Conservation (phyloP, 2,888 invertebrate species). For the Selenia dentaria region DNA sequence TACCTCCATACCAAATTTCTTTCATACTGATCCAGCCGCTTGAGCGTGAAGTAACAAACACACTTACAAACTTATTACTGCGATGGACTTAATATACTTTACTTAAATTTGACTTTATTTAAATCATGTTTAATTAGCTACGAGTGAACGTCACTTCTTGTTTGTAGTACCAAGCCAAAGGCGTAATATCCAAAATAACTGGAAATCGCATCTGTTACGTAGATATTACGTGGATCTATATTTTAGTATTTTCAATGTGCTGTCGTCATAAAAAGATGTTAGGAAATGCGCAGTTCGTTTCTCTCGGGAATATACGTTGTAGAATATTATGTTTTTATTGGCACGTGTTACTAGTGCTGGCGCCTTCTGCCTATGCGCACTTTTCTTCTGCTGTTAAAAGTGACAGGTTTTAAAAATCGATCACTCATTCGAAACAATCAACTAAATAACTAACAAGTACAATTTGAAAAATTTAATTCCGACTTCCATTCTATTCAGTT, state of each 20-base stretch:
- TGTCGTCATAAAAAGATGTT: slow-evolving; percentile 52
- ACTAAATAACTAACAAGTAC: background rate
- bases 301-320: slow-evolving; percentile 43
- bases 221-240: slow-evolving; percentile 60
- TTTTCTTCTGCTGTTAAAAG: slow-evolving; percentile 53
- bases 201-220: slow-evolving; percentile 52
- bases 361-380: slow-evolving; percentile 49
- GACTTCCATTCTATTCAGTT: too few relatives aligned
- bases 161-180: slow-evolving; percentile 72
- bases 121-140: too few relatives aligned
- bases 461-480: too few relatives aligned
- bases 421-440: slow-evolving; percentile 12
- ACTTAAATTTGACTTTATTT: too few relatives aligned
- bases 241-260: slow-evolving; percentile 47
- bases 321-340: slow-evolving; percentile 50
- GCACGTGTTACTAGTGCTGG: slow-evolving; percentile 62
- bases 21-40: too few relatives aligned
- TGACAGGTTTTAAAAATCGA: slow-evolving; percentile 48
- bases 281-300: slow-evolving; percentile 71
- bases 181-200: slow-evolving; percentile 73
- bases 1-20: too few relatives aligned
- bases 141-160: slow-evolving; percentile 37
- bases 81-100: too few relatives aligned
- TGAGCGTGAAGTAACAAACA: too few relatives aligned
- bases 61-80: too few relatives aligned